Conservation (phyloP, 2,888 invertebrate genomes). For the Anarsia innoxiella region DNA sequence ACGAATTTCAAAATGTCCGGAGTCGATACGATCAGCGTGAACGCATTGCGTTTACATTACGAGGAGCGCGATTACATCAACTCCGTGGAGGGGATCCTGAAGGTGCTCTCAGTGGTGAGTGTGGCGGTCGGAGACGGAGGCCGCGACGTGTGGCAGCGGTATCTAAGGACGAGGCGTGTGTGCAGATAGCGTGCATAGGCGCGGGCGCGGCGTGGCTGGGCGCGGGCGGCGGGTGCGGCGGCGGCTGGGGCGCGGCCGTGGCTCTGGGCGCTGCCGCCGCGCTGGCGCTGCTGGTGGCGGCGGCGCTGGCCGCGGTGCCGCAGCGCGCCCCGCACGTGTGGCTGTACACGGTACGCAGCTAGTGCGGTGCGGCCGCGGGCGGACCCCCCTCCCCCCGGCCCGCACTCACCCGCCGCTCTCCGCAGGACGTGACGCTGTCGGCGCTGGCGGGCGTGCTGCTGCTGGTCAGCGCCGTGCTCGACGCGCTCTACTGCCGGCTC, state of each 20-base stretch:
- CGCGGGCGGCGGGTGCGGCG: constrained; percentile 17
- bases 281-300: too few species aligned
- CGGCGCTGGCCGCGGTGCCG: constrained; percentile 28
- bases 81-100: constrained; percentile 42
- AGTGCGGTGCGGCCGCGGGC: too few species aligned
- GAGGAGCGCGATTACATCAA: constrained; percentile 32
- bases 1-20: too few species aligned
- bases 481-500: constrained; percentile 30
- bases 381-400: too few species aligned
- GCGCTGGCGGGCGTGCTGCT: constrained; percentile 33
- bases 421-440: constrained; percentile 38
- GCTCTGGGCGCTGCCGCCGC: constrained; percentile 30
- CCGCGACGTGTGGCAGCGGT: too few species aligned
- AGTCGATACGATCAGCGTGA: too few species aligned
- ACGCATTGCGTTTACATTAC: constrained; percentile 36
- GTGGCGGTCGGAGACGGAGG: too few species aligned
- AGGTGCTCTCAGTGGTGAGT: constrained; percentile 36
- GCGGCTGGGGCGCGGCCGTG: constrained; percentile 22
- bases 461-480: constrained; percentile 33
- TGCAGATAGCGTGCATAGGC: constrained; percentile 27
- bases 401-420: not conserved
- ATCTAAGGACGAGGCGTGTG: too few species aligned
- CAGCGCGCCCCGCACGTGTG: constrained; percentile 31
- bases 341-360: constrained; percentile 34
- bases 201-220: constrained; percentile 27